Evolutionary conservation across 2,888 invertebrate genomes (phyloP), one percentile per base, ranked within the genome.

Genomic region (Drosophila birchii): DNA sequence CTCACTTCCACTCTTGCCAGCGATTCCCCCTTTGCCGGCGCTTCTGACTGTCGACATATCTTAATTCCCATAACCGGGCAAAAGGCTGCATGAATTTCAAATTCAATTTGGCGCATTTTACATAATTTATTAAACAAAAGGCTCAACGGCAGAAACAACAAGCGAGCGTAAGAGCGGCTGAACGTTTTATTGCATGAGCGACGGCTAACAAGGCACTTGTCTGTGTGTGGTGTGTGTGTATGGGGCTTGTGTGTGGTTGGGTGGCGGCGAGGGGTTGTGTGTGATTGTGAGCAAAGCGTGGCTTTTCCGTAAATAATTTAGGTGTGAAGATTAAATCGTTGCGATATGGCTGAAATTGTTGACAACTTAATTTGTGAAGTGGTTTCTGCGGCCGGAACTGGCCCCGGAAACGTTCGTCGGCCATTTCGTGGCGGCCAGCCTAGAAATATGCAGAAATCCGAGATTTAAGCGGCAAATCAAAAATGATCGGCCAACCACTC

Each of bases 101-200:
- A 86, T 88, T 88, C 89, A 86, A 86, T 86, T 86, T 86, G 81
- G 81, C 83, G 83, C 84, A 85, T 87, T 86, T 88, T 88, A 78
- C 86, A 86, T 86, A 89, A 89, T 89, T 86, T 89, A 89, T 89
- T 89, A 86, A 88, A 89, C 86, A 81, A 89, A 89, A 80, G 87
- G 76, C 86, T 71, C 84, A 68, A 73, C 83, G 68, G 55, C 57
- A 75, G 53, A 38, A 71, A 68, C 62, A 62, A 51, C 29, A 56
- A 26, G 11, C 32, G 38, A 36, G 64, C 45, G 63, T 61, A 59
- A 61, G 49, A 59, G 68, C 66, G 62, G 71, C 74, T 80, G 80
- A 86, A 78, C 89, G 86, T 86, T 89, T 89, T 89, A 85, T 85
- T 80, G 86, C 82, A 76, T 67, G 56, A 75, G 61, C 76, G 59